These are phyloP conservation scores for Melierax canorus DNA, from an alignment of 2,113 vertebrate genomes.

Conservation along the genomic window DNA sequence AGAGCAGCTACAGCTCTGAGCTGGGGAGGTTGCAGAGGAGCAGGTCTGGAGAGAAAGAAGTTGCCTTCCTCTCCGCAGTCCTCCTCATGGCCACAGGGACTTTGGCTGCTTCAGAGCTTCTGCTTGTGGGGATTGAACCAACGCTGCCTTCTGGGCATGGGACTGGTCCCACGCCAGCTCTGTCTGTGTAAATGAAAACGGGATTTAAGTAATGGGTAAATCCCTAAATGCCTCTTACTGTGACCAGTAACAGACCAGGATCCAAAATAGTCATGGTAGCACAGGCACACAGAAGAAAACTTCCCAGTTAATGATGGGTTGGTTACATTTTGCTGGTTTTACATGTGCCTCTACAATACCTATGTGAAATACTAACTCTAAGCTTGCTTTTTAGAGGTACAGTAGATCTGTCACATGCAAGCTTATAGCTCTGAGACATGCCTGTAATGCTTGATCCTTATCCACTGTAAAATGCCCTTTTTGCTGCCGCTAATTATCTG, in stretches of 20 bases:
- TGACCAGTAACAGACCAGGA: neutral
- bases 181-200: neutral
- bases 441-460: neutral
- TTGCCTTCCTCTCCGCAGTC: neutral
- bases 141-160: neutral
- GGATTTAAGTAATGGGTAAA: neutral
- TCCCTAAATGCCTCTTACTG: neutral
- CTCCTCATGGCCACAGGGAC: rapidly evolving
- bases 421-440: neutral
- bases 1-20: neutral
- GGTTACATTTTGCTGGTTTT: neutral
- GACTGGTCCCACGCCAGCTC: rapidly evolving
- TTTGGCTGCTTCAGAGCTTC: neutral
- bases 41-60: neutral
- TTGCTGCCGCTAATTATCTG: neutral
- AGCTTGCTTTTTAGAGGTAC: neutral
- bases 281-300: neutral
- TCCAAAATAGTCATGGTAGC: neutral
- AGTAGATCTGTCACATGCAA: neutral
- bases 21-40: neutral
- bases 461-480: neutral
- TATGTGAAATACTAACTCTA: neutral
- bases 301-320: neutral
- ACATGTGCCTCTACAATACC: neutral
- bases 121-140: neutral